A percentile compares a stretch with the other conserved stretches of the same genome.
These are phyloP conservation scores for Lepidurus packardi DNA, from an alignment of 1,140 invertebrate genomes.

Conservation along the genomic window DNA sequence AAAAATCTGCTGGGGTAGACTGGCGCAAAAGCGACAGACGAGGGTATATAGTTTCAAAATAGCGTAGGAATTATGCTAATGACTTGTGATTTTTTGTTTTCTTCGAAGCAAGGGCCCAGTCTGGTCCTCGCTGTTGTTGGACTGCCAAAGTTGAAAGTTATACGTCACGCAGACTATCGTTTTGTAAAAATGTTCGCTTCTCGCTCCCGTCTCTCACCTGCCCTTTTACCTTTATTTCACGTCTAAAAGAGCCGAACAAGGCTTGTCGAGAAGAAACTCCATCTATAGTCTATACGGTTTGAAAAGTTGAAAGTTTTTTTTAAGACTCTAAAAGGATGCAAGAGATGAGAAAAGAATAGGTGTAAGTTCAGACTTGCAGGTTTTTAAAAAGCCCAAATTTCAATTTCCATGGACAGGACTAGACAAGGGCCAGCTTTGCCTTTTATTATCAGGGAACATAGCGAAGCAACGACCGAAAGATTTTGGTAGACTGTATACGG, in stretches of 20 bases:
- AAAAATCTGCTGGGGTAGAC: too few relatives aligned
- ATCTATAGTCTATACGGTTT: background rate
- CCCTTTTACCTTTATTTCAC: background rate
- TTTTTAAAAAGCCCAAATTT: background rate
- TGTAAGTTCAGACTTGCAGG: background rate
- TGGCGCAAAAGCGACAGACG: too few relatives aligned
- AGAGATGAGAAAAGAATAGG: background rate
- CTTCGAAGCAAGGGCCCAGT: background rate
- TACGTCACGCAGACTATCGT: constrained; percentile 1
- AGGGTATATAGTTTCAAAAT: too few relatives aligned
- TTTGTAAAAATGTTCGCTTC: background rate
- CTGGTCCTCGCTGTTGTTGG: background rate
- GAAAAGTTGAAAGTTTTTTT: background rate
- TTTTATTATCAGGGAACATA: constrained; percentile 2
- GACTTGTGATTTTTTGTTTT: too few relatives aligned
- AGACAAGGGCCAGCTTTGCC: constrained; percentile 12
- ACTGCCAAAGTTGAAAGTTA: constrained; percentile 3
- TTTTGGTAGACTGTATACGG: background rate
- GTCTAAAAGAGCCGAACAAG: background rate
- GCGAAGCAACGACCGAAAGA: background rate
- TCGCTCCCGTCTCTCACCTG: background rate
- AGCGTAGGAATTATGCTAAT: too few relatives aligned
- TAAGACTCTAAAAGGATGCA: background rate
- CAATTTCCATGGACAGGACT: background rate
- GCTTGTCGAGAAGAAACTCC: background rate